These are phyloP conservation scores for Noctuana brunneofusca DNA, from an alignment of 2,888 invertebrate species.

Conservation along the genomic window DNA sequence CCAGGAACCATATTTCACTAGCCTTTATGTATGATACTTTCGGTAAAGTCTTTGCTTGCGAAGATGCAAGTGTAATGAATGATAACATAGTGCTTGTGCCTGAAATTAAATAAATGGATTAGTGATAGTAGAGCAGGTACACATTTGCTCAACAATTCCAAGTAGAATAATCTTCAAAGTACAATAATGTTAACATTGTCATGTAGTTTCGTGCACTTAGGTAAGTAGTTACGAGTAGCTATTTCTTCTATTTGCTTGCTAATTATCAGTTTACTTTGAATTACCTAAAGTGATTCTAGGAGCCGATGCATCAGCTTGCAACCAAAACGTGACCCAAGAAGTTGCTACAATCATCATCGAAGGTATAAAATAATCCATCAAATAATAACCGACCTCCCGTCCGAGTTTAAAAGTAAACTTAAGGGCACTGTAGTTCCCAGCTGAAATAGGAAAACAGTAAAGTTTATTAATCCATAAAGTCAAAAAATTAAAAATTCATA, in stretches of 20 bases:
- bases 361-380: constrained; percentile 94
- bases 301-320: constrained; percentile 92
- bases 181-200: neutral
- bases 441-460: constrained; percentile 64
- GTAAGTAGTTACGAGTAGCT: too few species aligned
- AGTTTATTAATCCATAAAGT: neutral
- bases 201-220: neutral
- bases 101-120: constrained; percentile 54
- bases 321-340: constrained; percentile 95
- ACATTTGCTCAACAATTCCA: constrained; percentile 10
- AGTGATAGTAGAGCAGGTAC: constrained; percentile 21
- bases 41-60: constrained; percentile 92
- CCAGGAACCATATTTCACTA: constrained; percentile 94
- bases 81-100: constrained; percentile 94
- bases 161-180: constrained; percentile 8
- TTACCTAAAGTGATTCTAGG: constrained; percentile 91
- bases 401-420: constrained; percentile 90
- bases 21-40: constrained; percentile 96
- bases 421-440: constrained; percentile 91
- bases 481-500: constrained; percentile 17
- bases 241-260: neutral
- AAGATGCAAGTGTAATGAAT: constrained; percentile 93
- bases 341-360: constrained; percentile 93
- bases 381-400: constrained; percentile 92
- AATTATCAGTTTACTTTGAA: neutral